These are phyloP conservation scores for Anomalospiza imberbis DNA, from an alignment of 2,797 vertebrate genomes.

Conservation along the genomic window DNA sequence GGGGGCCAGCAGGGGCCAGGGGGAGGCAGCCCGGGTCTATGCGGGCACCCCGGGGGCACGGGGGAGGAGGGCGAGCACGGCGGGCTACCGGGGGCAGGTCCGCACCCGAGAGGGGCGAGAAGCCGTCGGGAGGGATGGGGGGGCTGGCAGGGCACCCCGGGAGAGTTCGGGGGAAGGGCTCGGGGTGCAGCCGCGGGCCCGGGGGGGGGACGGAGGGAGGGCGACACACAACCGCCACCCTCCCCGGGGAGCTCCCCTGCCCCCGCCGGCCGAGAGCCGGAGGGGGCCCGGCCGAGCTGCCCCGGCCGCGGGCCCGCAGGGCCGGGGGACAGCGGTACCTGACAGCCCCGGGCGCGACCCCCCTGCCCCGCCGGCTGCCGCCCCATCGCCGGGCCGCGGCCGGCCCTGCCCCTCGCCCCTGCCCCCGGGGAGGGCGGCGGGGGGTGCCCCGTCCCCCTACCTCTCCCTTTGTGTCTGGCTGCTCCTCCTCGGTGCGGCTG, in stretches of 20 bases:
- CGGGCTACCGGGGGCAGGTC: not conserved
- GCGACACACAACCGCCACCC: not conserved
- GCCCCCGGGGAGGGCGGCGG: not conserved
- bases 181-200: not conserved
- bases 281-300: not conserved
- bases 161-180: not conserved
- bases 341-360: slow-evolving; percentile 39
- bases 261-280: not conserved
- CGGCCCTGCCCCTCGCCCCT: not conserved
- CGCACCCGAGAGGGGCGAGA: not conserved
- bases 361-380: slow-evolving; percentile 57
- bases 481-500: slow-evolving; percentile 80
- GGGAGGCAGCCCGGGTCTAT: not conserved
- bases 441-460: slow-evolving; percentile 65
- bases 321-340: not conserved
- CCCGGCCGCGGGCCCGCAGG: not conserved
- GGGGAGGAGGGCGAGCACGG: not conserved
- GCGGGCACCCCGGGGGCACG: not conserved
- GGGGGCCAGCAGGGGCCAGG: not conserved
- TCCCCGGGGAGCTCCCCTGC: not conserved
- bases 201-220: not conserved
- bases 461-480: slow-evolving; percentile 82
- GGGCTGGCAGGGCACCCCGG: not conserved
- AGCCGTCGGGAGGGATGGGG: not conserved
- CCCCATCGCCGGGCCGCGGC: not conserved